Evolutionary conservation across 2,888 invertebrate species (phyloP), one percentile per base, ranked within the genome.

Genomic region (Acleris sparsana): DNA sequence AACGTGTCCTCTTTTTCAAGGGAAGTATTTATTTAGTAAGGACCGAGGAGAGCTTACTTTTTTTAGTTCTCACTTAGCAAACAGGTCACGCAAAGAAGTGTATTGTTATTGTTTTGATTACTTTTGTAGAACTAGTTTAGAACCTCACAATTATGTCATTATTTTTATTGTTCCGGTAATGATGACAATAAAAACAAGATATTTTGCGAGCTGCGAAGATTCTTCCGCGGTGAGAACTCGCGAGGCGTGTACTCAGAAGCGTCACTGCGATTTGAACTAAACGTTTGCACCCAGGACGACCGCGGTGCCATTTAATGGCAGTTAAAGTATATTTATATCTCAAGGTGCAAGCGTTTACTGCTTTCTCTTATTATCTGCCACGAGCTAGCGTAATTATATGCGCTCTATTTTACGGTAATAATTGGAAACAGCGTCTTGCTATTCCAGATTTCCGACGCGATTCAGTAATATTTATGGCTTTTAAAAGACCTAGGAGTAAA

Each of bases 281-380:
- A 56, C 60, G 55, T 29, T 48, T 18, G 49, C 55, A 64, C 48
- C 49, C 22, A 58, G 46, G 39, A 48, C 13, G 53, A 64, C 43
- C 9, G 25, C 53, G 43, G 39, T 53, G 18, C 20, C 49, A 39
- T 60, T 25, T 60, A 65, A 66, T 56, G 48, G 52, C 46, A 55
- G 22, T 46, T 33, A 56, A 51, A 53, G 43, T 48, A 55, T 44
- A 59, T 52, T 56, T 57, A 56, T 56, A 52, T 5, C 51, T 49
- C 52, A 53, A 46, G 46, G 61, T 48, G 61, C 52, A 48, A 33
- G 48, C 18, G 7, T 61, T 64, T 66, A 66, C 39, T 46, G 61
- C 61, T 57, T 62, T 65, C 60, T 56, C 60, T 56, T 56, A 65
- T 65, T 65, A 62, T 66, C 49, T 53, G 59, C 49, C 33, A 59